Evolutionary conservation across 2,797 vertebrate genomes (phyloP).

Genomic region (Alca torda): DNA sequence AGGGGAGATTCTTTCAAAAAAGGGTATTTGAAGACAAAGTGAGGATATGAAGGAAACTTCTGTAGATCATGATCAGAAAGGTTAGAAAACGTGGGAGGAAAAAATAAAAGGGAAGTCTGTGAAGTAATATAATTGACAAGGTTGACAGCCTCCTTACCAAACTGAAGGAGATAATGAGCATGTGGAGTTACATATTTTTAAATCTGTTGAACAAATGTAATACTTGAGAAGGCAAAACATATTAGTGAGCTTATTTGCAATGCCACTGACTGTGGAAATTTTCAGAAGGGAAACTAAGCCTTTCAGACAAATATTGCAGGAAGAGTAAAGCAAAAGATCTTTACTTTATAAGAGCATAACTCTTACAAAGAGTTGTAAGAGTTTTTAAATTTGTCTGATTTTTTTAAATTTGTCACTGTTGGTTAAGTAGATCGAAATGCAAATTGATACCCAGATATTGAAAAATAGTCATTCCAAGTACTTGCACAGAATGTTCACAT

Average conservation of each 20-base stretch:
- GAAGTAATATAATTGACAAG: conserved; percentile 53
- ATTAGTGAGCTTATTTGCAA: conserved; percentile 34
- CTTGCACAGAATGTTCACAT: neutral
- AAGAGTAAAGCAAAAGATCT: neutral
- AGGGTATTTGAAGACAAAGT: conserved; percentile 7
- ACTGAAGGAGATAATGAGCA: conserved; percentile 29
- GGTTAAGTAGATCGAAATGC: neutral
- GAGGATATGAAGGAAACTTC: neutral
- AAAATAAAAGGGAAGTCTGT: conserved; percentile 3
- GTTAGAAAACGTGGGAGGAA: neutral
- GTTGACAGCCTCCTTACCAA: conserved; percentile 23
- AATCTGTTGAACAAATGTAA: conserved; percentile 3
- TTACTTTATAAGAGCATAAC: neutral
- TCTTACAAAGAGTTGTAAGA: neutral
- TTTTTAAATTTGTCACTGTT: neutral
- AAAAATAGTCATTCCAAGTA: neutral
- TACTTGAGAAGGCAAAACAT: neutral
- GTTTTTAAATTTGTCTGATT: no score
- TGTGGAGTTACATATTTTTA: conserved; percentile 7
- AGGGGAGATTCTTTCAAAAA: conserved; percentile 19
- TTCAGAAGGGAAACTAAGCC: conserved; percentile 25
- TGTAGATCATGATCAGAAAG: conserved; percentile 25
- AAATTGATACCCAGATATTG: neutral
- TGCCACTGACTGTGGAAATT: neutral
- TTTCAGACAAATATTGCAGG: neutral